Base-by-base conservation (phyloP, 2,797 vertebrate genomes). In the Platyrinchus mystaceus region DNA sequence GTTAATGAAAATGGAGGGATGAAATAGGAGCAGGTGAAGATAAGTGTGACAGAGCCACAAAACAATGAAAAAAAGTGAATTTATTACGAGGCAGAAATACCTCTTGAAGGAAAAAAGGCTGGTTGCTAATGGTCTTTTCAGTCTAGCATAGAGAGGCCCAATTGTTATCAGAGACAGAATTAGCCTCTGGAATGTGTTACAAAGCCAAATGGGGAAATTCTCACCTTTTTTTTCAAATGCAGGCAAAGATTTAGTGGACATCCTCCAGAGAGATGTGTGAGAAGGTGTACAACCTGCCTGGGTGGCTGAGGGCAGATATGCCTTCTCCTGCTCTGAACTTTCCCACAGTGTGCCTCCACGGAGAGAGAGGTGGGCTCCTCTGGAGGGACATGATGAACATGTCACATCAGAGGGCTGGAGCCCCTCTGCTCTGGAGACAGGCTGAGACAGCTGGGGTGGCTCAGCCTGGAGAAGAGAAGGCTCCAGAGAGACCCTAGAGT, bases 281-380 rank as follows among this genome's bases (percentile, higher is more conserved):
- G 49, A 46, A 62, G 16, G 12, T 4, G 28, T 8, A 19, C n/a
- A 8, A 4, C 26, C 36, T 44, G 37, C 9, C 36, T 8, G 30
- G 4, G 26, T 13, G 37, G 39, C 39, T 47, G 67, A 34, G 70
- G 46, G 43, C 34, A 71, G 24, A 3, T 2, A 27, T 0, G 8
- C 30, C 36, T 64, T 64, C 30, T 22, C 10, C 20, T 46, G 28
- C 56, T 28, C 18, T 1, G 36, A 47, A 4, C 37, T 5, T 3
- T 4, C 14, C 16, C 2, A 6, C 7, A 8, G 34, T 1, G 8
- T 16, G 1, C 2, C n/a, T 19, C 34, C 3, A 1, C 39, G 68
- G 44, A 22, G 44, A 22, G 6, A 13, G 3, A 20, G 11, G 6
- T 6, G 26, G 20, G 43, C 24, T 47, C 6, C 50, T 69, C 53